Percentiles rank a stretch among this genome's conserved stretches.
These are phyloP conservation scores for Rhagium mordax DNA, from an alignment of 2,888 invertebrate genomes.

Conservation along the genomic window DNA sequence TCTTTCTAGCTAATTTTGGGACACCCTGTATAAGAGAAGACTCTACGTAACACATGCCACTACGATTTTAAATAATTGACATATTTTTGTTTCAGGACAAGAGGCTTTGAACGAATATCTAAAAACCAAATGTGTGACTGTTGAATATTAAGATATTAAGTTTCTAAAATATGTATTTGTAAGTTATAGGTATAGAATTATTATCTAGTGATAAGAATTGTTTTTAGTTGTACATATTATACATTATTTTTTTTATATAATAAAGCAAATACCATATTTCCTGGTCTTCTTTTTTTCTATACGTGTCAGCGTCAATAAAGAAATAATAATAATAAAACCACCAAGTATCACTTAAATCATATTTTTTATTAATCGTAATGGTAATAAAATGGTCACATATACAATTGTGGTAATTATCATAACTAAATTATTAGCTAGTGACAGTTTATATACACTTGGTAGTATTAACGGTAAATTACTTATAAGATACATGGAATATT, in stretches of 20 bases:
- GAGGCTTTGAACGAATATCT: constrained; percentile 96
- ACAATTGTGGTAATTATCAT: constrained; percentile 1
- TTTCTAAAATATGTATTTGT: not conserved
- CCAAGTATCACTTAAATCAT: not conserved
- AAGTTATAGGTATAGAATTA: not conserved
- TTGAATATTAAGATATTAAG: constrained; percentile 84
- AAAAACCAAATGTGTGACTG: constrained; percentile 94
- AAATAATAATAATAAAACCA: not conserved
- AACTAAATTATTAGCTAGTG: not conserved
- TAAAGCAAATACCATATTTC: too few relatives aligned
- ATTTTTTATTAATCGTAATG: constrained; percentile 3
- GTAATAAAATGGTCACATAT: constrained; percentile 12
- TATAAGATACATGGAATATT: not conserved
- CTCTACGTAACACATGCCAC: too few relatives aligned
- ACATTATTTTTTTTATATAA: too few relatives aligned
- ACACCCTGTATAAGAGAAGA: too few relatives aligned
- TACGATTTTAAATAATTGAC: too few relatives aligned
- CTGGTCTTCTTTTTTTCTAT: too few relatives aligned
- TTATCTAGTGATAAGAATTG: not conserved
- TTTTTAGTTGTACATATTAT: too few relatives aligned
- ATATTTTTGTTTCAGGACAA: constrained; percentile 78
- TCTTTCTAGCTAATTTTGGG: too few relatives aligned
- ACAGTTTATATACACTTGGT: not conserved
- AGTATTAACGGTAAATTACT: not conserved
- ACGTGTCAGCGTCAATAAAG: too few relatives aligned